Base-by-base conservation (phyloP, 1,140 invertebrate species). In the Drosophila pectinifera region DNA sequence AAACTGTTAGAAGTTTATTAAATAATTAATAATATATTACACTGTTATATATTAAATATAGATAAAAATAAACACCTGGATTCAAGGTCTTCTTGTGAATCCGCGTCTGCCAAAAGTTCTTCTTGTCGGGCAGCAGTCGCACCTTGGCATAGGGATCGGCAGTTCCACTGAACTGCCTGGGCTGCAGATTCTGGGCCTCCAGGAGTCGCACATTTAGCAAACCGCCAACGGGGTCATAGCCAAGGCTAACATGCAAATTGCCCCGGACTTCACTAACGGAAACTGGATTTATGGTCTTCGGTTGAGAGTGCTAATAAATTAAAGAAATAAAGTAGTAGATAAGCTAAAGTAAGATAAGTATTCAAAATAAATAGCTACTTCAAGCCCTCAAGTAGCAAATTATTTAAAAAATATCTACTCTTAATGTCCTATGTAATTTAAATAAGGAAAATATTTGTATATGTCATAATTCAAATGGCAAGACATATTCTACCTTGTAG, bases 31-130 rank as follows among this genome's bases (percentile, higher is more conserved):
- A 18, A 41, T 16, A 41, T 49, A 39, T 11, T 0, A 5, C n/a
- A n/a, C n/a, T n/a, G n/a, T n/a, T n/a, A 24, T 22, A 22, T 8
- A 18, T 26, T 7, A 8, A 10, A 18, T 13, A 20, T 1, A 34
- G 31, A 4, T 34, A 13, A 34, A 34, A 1, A 13, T 46, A 39
- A 51, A 22, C 43, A 94, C 94, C 93, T 59, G 95, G 95, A 91
- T 94, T 94, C 24, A 95, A 82, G 7, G 95, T 95, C 76, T 94
- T 94, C 74, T 94, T 94, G 78, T 95, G 94, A 57, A 95, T 94
- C 58, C 93, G 92, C 2, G 94, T 95, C 80, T 95, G 94, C 93
- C 94, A 94, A 18, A 94, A 93, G 69, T 94, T 94, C 49, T 92
- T 94, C 49, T 93, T 93, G 72, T 95, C 94, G 6, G 94, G 94